Evolutionary conservation across 1,140 invertebrate species (phyloP).

Genomic region (Rhysida immarginata): DNA sequence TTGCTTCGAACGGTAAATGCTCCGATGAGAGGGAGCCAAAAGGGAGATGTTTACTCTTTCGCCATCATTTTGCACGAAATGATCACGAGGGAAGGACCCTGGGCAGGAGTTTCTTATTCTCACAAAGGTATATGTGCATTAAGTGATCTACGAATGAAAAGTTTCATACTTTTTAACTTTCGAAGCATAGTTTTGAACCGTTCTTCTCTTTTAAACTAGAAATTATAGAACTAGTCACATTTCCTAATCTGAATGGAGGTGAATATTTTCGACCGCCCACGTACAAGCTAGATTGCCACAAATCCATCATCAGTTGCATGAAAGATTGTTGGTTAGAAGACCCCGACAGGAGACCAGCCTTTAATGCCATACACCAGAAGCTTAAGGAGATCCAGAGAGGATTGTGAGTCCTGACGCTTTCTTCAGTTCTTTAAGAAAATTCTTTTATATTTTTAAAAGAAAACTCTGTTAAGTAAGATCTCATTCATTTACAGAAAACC

Average conservation of each 20-base stretch:
- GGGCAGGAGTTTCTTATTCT: too few relatives aligned
- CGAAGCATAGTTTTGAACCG: too few relatives aligned
- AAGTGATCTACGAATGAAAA: too few relatives aligned
- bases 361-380: constrained; percentile 46
- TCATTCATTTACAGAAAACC: constrained; percentile 45
- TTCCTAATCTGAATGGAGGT: constrained; percentile 21
- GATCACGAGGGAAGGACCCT: constrained; percentile 46
- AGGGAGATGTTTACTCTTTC: constrained; percentile 53
- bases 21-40: constrained; percentile 44
- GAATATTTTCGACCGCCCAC: constrained; percentile 39
- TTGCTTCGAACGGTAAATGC: constrained; percentile 37
- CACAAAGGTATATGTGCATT: too few relatives aligned
- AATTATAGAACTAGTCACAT: constrained; percentile 32
- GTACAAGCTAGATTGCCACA: constrained; percentile 34
- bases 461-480: too few relatives aligned
- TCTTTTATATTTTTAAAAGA: background rate
- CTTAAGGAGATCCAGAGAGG: constrained; percentile 61
- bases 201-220: too few relatives aligned
- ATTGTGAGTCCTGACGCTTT: constrained; percentile 37
- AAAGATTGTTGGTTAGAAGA: constrained; percentile 62
- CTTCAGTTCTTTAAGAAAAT: background rate
- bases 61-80: constrained; percentile 55
- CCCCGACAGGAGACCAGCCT: constrained; percentile 48
- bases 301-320: constrained; percentile 49
- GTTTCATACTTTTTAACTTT: too few relatives aligned